These are phyloP conservation scores for Heliconius himera DNA, from an alignment of 1,140 invertebrate species.

Conservation along the genomic window DNA sequence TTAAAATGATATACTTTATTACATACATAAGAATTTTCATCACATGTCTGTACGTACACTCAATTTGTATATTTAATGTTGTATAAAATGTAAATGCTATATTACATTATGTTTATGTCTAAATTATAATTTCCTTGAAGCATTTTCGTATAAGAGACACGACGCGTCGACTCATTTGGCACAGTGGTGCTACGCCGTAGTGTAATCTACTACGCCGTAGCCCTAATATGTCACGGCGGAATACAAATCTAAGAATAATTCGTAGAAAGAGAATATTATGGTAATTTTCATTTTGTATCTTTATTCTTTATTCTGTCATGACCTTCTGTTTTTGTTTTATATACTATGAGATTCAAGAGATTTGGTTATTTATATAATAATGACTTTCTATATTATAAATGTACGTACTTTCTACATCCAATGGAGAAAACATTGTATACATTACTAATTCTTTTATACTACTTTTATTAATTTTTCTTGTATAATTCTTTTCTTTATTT, in stretches of 20 bases:
- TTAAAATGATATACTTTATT: background rate
- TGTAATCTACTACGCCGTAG: background rate
- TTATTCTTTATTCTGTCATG: too few species aligned
- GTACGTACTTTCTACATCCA: too few species aligned
- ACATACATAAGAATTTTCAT: background rate
- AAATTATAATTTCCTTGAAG: background rate
- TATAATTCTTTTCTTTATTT: too few species aligned
- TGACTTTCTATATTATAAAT: too few species aligned
- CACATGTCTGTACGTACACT: background rate
- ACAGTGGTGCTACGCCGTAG: background rate
- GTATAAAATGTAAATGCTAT: conserved; percentile 3
- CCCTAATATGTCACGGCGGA: background rate
- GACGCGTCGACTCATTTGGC: background rate
- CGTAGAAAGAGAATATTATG: background rate
- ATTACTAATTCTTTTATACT: too few species aligned
- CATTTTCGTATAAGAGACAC: background rate
- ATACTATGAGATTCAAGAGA: too few species aligned
- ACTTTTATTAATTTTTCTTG: too few species aligned
- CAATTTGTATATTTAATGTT: conserved; percentile 1
- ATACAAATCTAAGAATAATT: conserved; percentile 4
- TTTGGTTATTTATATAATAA: too few species aligned
- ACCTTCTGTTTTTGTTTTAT: too few species aligned
- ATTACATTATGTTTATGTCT: background rate
- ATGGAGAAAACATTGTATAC: too few species aligned
- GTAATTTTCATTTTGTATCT: too few species aligned